Base-by-base conservation (phyloP, 2,888 invertebrate genomes). In the Oasisia sp. region DNA sequence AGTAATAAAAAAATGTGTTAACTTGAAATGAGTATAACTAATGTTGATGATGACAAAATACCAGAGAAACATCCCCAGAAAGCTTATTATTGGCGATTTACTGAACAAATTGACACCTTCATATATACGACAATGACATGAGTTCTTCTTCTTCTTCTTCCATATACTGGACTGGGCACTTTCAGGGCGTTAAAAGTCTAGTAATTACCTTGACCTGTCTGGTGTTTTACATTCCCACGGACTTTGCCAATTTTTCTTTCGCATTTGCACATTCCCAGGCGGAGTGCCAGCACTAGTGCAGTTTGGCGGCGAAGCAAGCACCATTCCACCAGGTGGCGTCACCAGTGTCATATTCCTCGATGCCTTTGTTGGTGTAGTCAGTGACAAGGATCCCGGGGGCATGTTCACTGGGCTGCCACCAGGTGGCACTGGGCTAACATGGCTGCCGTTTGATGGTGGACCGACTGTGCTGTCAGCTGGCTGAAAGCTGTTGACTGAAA, bases 301-400 rank as follows among this genome's bases (percentile, higher is more conserved):
- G 74, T 27, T 27, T 14, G 74, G 74, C 27, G 74, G 74, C 7
- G 74, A 27, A 74, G 19, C 74, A 74, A 74, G 74, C 27, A 74
- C 74, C 74, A 74, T 74, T 74, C 74, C 74, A 74, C n/a, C 74
- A 74, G 74, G 74, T 74, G 74, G 74, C 74, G 74, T 74, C 14
- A 19, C 74, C 4, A 74, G 74, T 74, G 74, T 74, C 74, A 74
- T 74, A 74, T 74, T 74, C 74, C 74, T 74, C n/a, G n/a, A n/a
- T n/a, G n/a, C n/a, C n/a, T n/a, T n/a, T 74, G 74, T 74, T 74
- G 74, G 74, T 2, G 74, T 74, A 74, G 27, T 27, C 7, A 74
- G 74, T 74, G 74, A 27, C 19, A 74, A 27, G 5, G 19, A 27
- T n/a, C 74, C n/a, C n/a, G 74, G 19, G 19, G 74, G 74, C 74